Evolutionary conservation across 2,888 invertebrate genomes (phyloP).

Genomic region (Eretmocerus hayati): DNA sequence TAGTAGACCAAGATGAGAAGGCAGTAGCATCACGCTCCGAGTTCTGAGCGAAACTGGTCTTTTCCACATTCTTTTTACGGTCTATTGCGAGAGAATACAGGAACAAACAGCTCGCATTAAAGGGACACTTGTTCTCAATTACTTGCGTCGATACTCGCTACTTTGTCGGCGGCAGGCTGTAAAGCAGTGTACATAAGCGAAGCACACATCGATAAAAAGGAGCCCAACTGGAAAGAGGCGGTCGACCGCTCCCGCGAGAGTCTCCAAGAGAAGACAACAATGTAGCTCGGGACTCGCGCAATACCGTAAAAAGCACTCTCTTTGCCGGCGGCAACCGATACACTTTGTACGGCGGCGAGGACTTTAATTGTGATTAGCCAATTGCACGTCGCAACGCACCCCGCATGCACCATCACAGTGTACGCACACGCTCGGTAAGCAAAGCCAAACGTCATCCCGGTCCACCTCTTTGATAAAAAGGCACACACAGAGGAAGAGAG

Average conservation of each 20-base stretch:
- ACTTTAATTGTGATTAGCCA: slow-evolving; percentile 22
- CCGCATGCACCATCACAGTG: too few species aligned
- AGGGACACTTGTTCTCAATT: slow-evolving; percentile 15
- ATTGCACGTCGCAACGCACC: slow-evolving; percentile 9
- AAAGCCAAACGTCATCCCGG: too few species aligned
- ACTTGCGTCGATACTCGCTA: slow-evolving; percentile 8
- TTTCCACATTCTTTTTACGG: too few species aligned
- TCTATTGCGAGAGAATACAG: background rate
- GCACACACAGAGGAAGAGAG: too few species aligned
- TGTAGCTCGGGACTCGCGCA: background rate
- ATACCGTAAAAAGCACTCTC: slow-evolving; percentile 7
- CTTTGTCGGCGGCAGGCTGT: background rate
- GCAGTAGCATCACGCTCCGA: too few species aligned
- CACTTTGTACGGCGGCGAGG: too few species aligned
- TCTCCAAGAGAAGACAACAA: slow-evolving; percentile 11
- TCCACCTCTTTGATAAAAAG: too few species aligned
- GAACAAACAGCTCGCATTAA: slow-evolving; percentile 1
- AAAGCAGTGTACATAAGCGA: background rate
- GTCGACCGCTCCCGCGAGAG: background rate
- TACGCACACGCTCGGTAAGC: too few species aligned
- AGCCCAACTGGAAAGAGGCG: background rate
- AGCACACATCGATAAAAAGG: background rate
- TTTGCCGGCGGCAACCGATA: background rate
- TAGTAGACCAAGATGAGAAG: too few species aligned
- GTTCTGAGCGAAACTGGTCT: too few species aligned